A percentile compares a stretch with the other conserved stretches of the same genome.
Conservation (phyloP, 2,797 vertebrate genomes). For the Acanthurus tractus region DNA sequence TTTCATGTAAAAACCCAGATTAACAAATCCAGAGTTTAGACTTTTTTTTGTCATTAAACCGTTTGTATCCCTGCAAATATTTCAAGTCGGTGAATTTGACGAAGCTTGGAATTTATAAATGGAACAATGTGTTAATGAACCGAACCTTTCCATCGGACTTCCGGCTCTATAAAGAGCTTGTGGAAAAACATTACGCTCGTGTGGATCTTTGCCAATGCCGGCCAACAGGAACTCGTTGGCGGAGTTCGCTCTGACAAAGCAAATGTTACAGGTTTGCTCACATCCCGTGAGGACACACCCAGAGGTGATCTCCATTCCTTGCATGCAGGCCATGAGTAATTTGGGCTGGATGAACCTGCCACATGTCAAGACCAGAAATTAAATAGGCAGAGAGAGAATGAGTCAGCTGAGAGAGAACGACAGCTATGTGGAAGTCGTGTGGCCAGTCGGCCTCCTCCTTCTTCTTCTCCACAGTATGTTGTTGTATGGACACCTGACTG, state of each 20-base stretch:
- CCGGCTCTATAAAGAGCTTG: background rate
- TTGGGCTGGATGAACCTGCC: background rate
- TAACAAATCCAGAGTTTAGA: no score
- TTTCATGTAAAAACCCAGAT: no score
- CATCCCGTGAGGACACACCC: slow-evolving; percentile 3
- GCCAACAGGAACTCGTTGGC: background rate
- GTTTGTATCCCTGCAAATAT: background rate
- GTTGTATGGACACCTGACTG: background rate
- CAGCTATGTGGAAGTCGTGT: slow-evolving; percentile 17
- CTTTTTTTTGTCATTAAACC: background rate
- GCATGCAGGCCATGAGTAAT: background rate
- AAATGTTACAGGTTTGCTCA: background rate
- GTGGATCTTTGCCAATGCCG: background rate
- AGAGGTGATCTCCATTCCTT: background rate
- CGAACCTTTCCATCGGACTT: background rate
- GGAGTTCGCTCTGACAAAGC: background rate
- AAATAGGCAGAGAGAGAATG: slow-evolving; percentile 7
- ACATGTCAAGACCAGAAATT: background rate
- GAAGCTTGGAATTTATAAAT: background rate
- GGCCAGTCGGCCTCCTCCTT: background rate
- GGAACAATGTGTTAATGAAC: background rate
- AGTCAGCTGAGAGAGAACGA: slow-evolving; percentile 18
- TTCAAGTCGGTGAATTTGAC: background rate
- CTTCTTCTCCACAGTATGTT: background rate
- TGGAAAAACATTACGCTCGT: background rate